Conservation (phyloP, 2,888 invertebrate genomes). For the Altica lythri region DNA sequence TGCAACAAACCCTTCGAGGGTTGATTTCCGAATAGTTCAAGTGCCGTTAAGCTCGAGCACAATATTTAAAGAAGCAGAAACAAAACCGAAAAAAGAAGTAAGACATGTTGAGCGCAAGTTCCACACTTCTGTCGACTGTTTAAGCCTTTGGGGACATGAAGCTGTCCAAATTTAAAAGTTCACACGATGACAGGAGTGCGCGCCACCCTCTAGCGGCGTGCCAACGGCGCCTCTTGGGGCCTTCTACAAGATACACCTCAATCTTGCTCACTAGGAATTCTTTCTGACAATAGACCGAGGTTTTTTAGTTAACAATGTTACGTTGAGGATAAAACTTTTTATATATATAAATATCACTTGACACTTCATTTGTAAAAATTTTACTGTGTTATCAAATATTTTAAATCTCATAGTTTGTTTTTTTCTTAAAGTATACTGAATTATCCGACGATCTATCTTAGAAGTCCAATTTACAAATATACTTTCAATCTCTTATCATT, state of each 20-base stretch:
- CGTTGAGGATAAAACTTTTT: not conserved
- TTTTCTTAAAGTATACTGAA: too few species aligned
- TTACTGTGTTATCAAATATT: too few species aligned
- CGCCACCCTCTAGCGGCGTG: conserved; percentile 21
- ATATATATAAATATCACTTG: too few species aligned
- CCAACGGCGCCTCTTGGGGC: conserved; percentile 30
- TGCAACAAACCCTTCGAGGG: conserved; percentile 10
- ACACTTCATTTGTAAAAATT: too few species aligned
- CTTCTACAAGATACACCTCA: conserved; percentile 22
- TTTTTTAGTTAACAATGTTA: conserved; percentile 12
- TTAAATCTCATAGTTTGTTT: too few species aligned
- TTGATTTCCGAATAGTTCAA: conserved; percentile 19
- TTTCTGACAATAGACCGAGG: conserved; percentile 15
- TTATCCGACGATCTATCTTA: too few species aligned
- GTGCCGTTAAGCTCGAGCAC: conserved; percentile 22
- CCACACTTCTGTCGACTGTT: conserved; percentile 27
- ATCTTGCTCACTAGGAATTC: conserved; percentile 21
- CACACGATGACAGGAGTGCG: conserved; percentile 31
- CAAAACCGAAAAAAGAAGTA: conserved; percentile 29
- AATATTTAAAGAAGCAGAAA: conserved; percentile 28
- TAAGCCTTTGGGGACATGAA: conserved; percentile 35
- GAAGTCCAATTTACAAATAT: too few species aligned
- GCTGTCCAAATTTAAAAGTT: conserved; percentile 47
- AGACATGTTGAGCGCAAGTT: conserved; percentile 30
- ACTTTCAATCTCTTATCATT: too few species aligned